phyloP scores from a whole-genome alignment of 1,140 invertebrate species.

The Pachypsylla venusta region DNA sequence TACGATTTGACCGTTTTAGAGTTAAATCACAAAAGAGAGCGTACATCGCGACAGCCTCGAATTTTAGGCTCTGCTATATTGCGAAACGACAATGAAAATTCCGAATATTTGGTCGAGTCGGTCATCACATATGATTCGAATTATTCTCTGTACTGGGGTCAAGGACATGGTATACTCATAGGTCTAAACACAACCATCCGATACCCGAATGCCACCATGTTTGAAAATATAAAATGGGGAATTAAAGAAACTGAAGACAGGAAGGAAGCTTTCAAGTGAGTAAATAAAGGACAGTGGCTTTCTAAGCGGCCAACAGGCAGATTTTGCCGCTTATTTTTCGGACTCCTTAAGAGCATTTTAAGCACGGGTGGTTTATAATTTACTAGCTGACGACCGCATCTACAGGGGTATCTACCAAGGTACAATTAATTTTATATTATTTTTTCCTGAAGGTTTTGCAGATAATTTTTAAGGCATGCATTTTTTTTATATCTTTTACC shows the following conservation, averaged over 20 bases:
- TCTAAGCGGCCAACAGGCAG: background rate
- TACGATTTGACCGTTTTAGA: constrained; percentile 54
- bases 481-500: too few species aligned
- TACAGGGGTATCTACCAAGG: too few species aligned
- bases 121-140: constrained; percentile 51
- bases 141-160: constrained; percentile 56
- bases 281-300: background rate
- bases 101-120: constrained; percentile 36
- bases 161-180: constrained; percentile 54
- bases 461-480: too few species aligned
- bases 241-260: constrained; percentile 39
- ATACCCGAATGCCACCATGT: constrained; percentile 37
- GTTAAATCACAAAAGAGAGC: constrained; percentile 40
- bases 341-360: too few species aligned
- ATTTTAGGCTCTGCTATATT: constrained; percentile 44
- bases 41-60: constrained; percentile 35
- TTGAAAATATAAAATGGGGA: constrained; percentile 49
- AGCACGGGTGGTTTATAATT: too few species aligned
- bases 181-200: constrained; percentile 52
- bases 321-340: too few species aligned
- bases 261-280: constrained; percentile 32
- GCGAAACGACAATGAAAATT: constrained; percentile 39
- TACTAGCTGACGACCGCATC: too few species aligned
- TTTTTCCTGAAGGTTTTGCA: too few species aligned
- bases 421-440: too few species aligned